phyloP scores from a whole-genome alignment of 2,797 vertebrate species.

The Artibeus jamaicensis region DNA sequence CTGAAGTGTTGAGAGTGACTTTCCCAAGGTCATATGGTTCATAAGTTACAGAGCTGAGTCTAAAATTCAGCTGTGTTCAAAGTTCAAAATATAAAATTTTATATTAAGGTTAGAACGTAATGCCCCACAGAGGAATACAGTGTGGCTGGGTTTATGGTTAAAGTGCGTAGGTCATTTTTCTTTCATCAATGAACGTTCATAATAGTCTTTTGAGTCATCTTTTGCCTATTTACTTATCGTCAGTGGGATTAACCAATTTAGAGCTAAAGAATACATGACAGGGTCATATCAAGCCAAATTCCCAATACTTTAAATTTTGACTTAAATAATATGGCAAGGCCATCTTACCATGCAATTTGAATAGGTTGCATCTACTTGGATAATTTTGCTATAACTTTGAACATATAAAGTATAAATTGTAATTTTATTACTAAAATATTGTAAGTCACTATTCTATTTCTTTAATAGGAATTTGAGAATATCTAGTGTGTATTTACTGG shows the following conservation, averaged over 20 bases:
- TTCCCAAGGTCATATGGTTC: not conserved
- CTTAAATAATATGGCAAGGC: not conserved
- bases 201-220: not conserved
- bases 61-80: not conserved
- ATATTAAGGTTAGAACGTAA: not conserved
- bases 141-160: not conserved
- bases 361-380: not conserved
- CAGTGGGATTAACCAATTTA: not conserved
- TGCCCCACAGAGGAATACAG: not conserved
- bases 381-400: not conserved
- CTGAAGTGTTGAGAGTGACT: not conserved
- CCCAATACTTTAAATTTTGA: not conserved
- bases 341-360: not conserved
- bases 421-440: slow-evolving; percentile 2
- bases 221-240: not conserved
- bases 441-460: not conserved
- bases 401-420: not conserved
- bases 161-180: not conserved
- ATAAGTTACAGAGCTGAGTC: not conserved
- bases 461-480: not conserved
- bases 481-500: not conserved
- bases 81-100: not conserved
- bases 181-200: not conserved
- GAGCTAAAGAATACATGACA: not conserved
- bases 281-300: not conserved